A percentile compares a stretch with the other conserved stretches of the same genome.
These are phyloP conservation scores for Brenthis daphne DNA, from an alignment of 2,888 invertebrate species.

Conservation along the genomic window DNA sequence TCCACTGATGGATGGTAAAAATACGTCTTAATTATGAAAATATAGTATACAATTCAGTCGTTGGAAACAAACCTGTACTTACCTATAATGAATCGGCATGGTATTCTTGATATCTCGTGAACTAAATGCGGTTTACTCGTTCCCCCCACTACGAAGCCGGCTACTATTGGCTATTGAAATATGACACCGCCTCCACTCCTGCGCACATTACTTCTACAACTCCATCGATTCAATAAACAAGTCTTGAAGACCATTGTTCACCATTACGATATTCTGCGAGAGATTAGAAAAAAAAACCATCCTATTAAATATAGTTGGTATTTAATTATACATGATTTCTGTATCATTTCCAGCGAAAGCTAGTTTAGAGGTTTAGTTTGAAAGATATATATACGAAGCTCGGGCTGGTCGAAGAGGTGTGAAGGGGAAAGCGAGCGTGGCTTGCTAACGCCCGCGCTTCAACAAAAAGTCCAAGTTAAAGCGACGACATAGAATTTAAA, in stretches of 20 bases:
- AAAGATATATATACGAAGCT: background rate
- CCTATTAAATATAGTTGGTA: slow-evolving; percentile 54
- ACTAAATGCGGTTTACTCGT: slow-evolving; percentile 73
- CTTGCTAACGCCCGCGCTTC: slow-evolving; percentile 72
- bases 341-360: too few relatives aligned
- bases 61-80: slow-evolving; percentile 41
- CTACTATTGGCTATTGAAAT: slow-evolving; percentile 69
- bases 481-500: slow-evolving; percentile 81
- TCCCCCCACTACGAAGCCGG: slow-evolving; percentile 71
- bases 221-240: slow-evolving; percentile 79
- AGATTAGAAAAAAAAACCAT: slow-evolving; percentile 60
- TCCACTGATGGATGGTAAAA: slow-evolving; percentile 32
- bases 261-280: slow-evolving; percentile 65
- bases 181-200: slow-evolving; percentile 76
- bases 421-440: slow-evolving; percentile 62
- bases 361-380: too few relatives aligned
- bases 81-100: slow-evolving; percentile 51
- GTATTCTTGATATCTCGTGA: slow-evolving; percentile 57
- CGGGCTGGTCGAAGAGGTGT: slow-evolving; percentile 43
- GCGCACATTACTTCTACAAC: slow-evolving; percentile 75
- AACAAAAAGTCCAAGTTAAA: slow-evolving; percentile 78
- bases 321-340: slow-evolving; percentile 38
- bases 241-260: slow-evolving; percentile 77
- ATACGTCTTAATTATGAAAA: slow-evolving; percentile 52
- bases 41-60: slow-evolving; percentile 16